phyloP scores from a whole-genome alignment of 2,113 vertebrate species.

The Myodes glareolus region DNA sequence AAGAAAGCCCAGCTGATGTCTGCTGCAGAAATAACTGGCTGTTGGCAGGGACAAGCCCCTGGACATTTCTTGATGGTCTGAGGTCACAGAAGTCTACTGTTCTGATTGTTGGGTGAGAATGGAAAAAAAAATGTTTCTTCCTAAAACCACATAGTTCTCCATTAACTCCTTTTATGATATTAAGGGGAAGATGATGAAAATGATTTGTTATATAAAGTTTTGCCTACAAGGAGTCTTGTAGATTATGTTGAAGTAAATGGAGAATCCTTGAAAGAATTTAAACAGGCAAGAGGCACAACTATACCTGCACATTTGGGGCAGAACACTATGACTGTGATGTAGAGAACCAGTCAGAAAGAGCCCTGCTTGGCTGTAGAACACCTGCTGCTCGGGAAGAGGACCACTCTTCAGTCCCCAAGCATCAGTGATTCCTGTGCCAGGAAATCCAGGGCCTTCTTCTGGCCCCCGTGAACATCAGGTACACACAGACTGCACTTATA shows the following conservation, averaged over 20 bases:
- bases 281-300: not conserved
- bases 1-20: too few relatives aligned
- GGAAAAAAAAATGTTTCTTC: too few relatives aligned
- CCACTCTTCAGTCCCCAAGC: too few relatives aligned
- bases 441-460: not conserved
- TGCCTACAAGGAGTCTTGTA: not conserved
- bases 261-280: not conserved
- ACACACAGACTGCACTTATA: not conserved
- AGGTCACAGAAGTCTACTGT: too few relatives aligned
- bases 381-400: too few relatives aligned
- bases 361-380: not conserved
- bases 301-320: not conserved
- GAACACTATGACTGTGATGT: not conserved
- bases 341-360: not conserved
- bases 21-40: too few relatives aligned
- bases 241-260: not conserved
- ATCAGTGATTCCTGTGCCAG: not conserved
- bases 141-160: not conserved
- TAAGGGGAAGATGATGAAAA: not conserved
- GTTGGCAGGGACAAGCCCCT: too few relatives aligned
- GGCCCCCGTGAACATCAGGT: not conserved
- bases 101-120: too few relatives aligned
- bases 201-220: conserved; percentile 16
- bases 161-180: conserved; percentile 1
- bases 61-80: too few relatives aligned